phyloP scores from a whole-genome alignment of 2,888 invertebrate genomes.

The Caenorhabditis zanzibari region DNA sequence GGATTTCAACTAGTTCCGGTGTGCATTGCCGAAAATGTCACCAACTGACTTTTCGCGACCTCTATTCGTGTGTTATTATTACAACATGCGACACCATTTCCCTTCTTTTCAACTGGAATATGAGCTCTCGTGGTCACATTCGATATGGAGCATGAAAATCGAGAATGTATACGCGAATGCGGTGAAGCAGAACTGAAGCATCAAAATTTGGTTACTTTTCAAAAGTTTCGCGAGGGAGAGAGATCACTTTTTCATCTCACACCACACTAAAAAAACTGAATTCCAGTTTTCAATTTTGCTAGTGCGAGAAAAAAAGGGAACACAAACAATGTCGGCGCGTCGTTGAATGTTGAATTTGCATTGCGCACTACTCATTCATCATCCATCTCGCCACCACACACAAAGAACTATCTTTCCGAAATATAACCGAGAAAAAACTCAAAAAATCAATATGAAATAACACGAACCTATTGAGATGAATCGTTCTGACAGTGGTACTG shows the following conservation, averaged over 20 bases:
- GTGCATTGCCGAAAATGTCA: conserved; percentile 52
- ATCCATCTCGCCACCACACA: conserved; percentile 31
- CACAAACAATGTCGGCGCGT: conserved; percentile 49
- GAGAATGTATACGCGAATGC: conserved; percentile 36
- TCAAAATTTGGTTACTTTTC: conserved; percentile 31
- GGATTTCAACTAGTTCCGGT: conserved; percentile 57
- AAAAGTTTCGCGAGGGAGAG: conserved; percentile 2
- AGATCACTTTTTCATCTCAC: conserved; percentile 6
- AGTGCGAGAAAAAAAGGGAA: conserved; percentile 34
- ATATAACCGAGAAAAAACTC: conserved; percentile 10
- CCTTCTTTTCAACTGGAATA: not conserved
- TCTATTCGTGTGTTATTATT: conserved; percentile 39
- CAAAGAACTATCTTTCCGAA: conserved; percentile 22
- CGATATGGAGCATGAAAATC: conserved; percentile 55
- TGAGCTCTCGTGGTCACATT: conserved; percentile 19
- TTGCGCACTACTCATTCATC: conserved; percentile 59
- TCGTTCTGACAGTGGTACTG: conserved; percentile 64
- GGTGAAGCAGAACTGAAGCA: conserved; percentile 49
- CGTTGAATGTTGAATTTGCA: conserved; percentile 42
- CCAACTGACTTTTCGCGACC: conserved; percentile 47
- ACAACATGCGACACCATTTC: conserved; percentile 10
- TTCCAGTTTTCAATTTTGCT: conserved; percentile 33
- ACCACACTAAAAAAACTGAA: conserved; percentile 31
- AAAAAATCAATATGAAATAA: conserved; percentile 19
- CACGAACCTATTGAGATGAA: conserved; percentile 70